phyloP scores from a whole-genome alignment of 2,888 invertebrate genomes.

The Aleiodes testaceus region DNA sequence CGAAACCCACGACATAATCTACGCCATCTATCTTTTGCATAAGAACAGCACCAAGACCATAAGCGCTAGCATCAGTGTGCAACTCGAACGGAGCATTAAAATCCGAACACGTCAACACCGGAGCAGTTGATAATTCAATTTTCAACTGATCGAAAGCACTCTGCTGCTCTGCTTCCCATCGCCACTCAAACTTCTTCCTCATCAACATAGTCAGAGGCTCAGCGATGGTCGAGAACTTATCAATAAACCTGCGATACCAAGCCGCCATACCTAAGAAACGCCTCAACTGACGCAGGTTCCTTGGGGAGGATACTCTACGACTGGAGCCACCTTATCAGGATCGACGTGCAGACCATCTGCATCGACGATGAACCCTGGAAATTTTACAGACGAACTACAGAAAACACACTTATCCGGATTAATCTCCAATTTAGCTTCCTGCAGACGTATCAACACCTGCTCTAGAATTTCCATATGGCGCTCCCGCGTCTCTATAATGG shows the following conservation, averaged over 20 bases:
- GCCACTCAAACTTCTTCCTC: conserved; percentile 37
- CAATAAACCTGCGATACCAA: conserved; percentile 47
- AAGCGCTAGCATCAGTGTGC: conserved; percentile 45
- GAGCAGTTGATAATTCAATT: conserved; percentile 35
- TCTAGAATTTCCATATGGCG: not conserved
- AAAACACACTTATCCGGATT: conserved; percentile 42
- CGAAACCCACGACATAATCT: conserved; percentile 48
- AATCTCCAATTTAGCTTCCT: not conserved
- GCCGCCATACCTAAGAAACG: conserved; percentile 31
- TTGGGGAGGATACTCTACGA: conserved; percentile 22
- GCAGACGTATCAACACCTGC: not conserved
- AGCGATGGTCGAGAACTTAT: conserved; percentile 50
- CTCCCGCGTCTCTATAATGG: too few species aligned
- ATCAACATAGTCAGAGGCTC: conserved; percentile 45
- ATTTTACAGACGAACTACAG: conserved; percentile 35
- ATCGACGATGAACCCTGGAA: conserved; percentile 36
- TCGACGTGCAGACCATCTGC: conserved; percentile 12
- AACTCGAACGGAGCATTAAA: conserved; percentile 44
- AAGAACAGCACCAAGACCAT: conserved; percentile 47
- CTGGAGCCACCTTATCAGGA: conserved; percentile 32
- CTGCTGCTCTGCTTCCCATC: conserved; percentile 37
- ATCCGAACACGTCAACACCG: conserved; percentile 48
- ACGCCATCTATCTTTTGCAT: conserved; percentile 46
- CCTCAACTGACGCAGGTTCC: conserved; percentile 26
- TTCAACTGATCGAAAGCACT: conserved; percentile 38